Evolutionary conservation across 2,797 vertebrate genomes (phyloP).

Genomic region (Melanotaenia maccullochi): DNA sequence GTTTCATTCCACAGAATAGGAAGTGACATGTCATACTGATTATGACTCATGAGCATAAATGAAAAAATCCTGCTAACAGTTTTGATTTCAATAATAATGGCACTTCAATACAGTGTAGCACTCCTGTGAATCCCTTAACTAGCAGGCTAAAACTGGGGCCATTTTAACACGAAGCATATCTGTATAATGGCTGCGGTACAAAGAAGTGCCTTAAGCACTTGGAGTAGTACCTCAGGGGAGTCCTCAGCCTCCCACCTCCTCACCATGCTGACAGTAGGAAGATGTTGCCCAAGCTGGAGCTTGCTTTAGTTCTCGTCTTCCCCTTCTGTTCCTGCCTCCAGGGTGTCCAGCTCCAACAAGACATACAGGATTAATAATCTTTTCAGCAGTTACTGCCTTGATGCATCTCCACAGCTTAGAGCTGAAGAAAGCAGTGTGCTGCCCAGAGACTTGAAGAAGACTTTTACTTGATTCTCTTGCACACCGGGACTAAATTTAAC

Average conservation of each 20-base stretch:
- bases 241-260: constrained; percentile 58
- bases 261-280: constrained; percentile 33
- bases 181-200: constrained; percentile 52
- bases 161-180: constrained; percentile 59
- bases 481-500: constrained; percentile 1
- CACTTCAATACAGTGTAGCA: constrained; percentile 17
- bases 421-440: constrained; percentile 6
- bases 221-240: constrained; percentile 55
- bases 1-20: neutral
- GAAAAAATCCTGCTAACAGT: neutral
- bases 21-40: neutral
- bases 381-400: constrained; percentile 39
- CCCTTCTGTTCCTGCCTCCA: constrained; percentile 48
- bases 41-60: neutral
- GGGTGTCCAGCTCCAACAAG: constrained; percentile 45
- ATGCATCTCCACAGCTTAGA: constrained; percentile 21
- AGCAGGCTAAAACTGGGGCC: constrained; percentile 24
- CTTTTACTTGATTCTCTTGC: constrained; percentile 10
- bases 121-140: constrained; percentile 37
- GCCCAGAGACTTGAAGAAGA: constrained; percentile 6
- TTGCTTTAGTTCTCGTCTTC: constrained; percentile 46
- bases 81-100: constrained; percentile 17
- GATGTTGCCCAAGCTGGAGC: constrained; percentile 52
- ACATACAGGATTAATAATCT: constrained; percentile 54
- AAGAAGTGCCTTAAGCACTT: constrained; percentile 61